Evolutionary conservation across 2,113 vertebrate species (phyloP).

Genomic region (Paracanthobrama guichenoti): DNA sequence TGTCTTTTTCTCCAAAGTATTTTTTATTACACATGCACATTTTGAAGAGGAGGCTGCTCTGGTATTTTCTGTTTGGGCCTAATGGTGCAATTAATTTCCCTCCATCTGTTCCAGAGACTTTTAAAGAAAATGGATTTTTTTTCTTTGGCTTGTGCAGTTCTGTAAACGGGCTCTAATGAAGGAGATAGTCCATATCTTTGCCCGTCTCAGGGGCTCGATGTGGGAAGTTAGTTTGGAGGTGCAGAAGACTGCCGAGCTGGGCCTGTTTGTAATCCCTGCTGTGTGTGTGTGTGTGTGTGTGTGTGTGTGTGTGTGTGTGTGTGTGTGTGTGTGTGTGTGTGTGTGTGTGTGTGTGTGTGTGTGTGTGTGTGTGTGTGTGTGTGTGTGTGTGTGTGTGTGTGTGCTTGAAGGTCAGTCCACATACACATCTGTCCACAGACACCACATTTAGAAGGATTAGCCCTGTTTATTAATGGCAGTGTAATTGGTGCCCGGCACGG

Average conservation of each 20-base stretch:
- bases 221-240: slow-evolving; percentile 90
- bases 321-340: not conserved
- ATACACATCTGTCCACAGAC: slow-evolving; percentile 78
- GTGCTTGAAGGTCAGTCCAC: slow-evolving; percentile 62
- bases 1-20: slow-evolving; percentile 90
- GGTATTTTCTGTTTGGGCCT: slow-evolving; percentile 92
- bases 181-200: slow-evolving; percentile 91
- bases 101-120: slow-evolving; percentile 97
- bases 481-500: slow-evolving; percentile 32
- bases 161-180: slow-evolving; percentile 96
- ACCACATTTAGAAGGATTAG: slow-evolving; percentile 36
- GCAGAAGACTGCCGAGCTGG: slow-evolving; percentile 65
- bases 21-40: slow-evolving; percentile 88
- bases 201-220: slow-evolving; percentile 85
- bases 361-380: not conserved
- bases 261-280: slow-evolving; percentile 7
- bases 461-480: slow-evolving; percentile 44
- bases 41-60: slow-evolving; percentile 87
- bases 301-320: not conserved
- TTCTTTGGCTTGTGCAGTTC: slow-evolving; percentile 60
- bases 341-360: slow-evolving; percentile 11
- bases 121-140: slow-evolving; percentile 88
- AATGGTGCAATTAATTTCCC: slow-evolving; percentile 98
- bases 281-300: slow-evolving; percentile 13
- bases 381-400: not conserved